Percentiles rank a stretch among this genome's conserved stretches.
Conservation (phyloP, 2,888 invertebrate species). For the Microctonus brassicae region DNA sequence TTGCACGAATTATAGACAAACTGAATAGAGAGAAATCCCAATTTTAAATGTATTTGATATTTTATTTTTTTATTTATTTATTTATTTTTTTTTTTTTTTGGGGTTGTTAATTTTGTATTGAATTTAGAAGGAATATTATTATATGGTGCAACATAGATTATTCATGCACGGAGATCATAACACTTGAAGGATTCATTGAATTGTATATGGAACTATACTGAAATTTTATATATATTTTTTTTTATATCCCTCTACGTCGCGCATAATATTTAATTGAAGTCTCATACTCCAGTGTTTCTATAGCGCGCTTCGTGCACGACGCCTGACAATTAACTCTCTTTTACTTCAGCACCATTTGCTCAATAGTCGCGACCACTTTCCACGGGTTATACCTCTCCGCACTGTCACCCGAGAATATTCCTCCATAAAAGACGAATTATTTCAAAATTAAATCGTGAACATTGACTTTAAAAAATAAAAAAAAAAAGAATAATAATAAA, state of each 20-base stretch:
- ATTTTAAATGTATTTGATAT: not conserved
- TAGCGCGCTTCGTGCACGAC: conserved; percentile 16
- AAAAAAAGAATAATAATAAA: not conserved
- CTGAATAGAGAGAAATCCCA: not conserved
- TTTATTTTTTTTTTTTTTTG: conserved; percentile 31
- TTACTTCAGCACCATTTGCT: not conserved
- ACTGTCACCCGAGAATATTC: conserved; percentile 44
- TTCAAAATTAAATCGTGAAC: conserved; percentile 46
- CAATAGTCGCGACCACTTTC: not conserved
- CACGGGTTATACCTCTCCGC: not conserved
- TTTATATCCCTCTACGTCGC: conserved; percentile 29
- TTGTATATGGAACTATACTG: conserved; percentile 20
- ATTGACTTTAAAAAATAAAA: not conserved
- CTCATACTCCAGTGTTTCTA: conserved; percentile 37
- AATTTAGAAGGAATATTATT: too few relatives aligned
- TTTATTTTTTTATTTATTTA: not conserved
- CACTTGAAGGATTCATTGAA: conserved; percentile 21
- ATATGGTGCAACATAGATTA: too few relatives aligned
- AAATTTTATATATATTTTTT: conserved; percentile 27
- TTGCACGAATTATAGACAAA: conserved; percentile 1
- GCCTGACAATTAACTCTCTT: conserved; percentile 32
- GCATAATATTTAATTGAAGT: conserved; percentile 61
- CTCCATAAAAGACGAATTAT: conserved; percentile 56
- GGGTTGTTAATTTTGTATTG: not conserved
- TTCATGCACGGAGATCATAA: not conserved